A percentile compares a stretch with the other conserved stretches of the same genome.
These are phyloP conservation scores for Heliconius melpomene DNA, from an alignment of 1,140 invertebrate species.

Conservation along the genomic window DNA sequence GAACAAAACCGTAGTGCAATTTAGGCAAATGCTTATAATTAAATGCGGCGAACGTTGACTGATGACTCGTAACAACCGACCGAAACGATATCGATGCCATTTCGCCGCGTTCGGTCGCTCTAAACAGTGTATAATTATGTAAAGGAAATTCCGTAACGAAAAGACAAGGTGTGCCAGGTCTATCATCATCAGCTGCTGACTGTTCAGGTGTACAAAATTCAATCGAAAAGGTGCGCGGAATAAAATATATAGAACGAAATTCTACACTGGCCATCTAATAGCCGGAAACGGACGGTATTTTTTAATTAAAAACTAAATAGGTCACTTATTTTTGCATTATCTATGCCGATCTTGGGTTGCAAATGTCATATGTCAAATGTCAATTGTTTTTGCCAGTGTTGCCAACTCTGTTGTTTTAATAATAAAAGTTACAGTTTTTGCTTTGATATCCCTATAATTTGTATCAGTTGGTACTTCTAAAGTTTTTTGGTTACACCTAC, in stretches of 20 bases:
- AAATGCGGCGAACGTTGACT: slow-evolving; percentile 19
- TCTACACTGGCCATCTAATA: slow-evolving; percentile 65
- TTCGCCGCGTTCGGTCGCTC: slow-evolving; percentile 30
- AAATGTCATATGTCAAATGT: slow-evolving; percentile 60
- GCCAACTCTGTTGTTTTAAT: too few species aligned
- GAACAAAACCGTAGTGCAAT: slow-evolving; percentile 8
- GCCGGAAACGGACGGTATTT: slow-evolving; percentile 66
- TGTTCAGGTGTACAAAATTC: slow-evolving; percentile 72
- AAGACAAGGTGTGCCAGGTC: slow-evolving; percentile 68
- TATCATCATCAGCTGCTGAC: slow-evolving; percentile 65
- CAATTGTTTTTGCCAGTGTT: slow-evolving; percentile 48
- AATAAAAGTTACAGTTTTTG: too few species aligned
- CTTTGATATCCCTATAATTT: too few species aligned
- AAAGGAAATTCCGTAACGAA: slow-evolving; percentile 73
- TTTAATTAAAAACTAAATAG: slow-evolving; percentile 67
- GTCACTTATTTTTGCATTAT: slow-evolving; percentile 67
- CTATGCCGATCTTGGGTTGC: slow-evolving; percentile 58
- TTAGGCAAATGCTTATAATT: slow-evolving; percentile 14
- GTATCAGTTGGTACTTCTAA: too few species aligned
- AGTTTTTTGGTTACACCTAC: too few species aligned
- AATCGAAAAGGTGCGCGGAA: slow-evolving; percentile 70
- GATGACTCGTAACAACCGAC: slow-evolving; percentile 26
- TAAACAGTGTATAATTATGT: slow-evolving; percentile 63
- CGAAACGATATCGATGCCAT: slow-evolving; percentile 24
- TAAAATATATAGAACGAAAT: slow-evolving; percentile 63